Conservation (phyloP, 2,113 vertebrate genomes). For the Protobothrops flavoviridis region DNA sequence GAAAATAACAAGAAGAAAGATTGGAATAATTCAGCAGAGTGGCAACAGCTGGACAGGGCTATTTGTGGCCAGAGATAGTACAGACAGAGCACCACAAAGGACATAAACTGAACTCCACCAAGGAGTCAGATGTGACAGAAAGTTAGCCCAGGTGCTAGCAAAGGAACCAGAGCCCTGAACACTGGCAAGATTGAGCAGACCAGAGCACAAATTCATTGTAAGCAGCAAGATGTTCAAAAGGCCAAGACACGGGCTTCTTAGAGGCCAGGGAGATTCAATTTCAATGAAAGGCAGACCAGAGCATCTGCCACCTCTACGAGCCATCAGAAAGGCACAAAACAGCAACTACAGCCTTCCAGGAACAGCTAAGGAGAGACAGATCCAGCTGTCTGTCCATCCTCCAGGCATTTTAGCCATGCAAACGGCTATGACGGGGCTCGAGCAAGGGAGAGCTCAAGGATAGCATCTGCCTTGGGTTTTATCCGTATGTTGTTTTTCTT, state of each 20-base stretch:
- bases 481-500: neutral
- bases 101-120: neutral
- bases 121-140: neutral
- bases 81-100: neutral
- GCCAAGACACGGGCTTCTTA: neutral
- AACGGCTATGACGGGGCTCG: neutral
- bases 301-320: neutral
- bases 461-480: neutral
- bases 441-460: neutral
- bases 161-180: neutral
- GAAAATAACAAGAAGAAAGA: neutral
- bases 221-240: neutral
- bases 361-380: neutral
- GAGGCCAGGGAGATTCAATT: neutral
- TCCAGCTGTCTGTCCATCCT: neutral
- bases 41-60: neutral
- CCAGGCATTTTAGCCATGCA: neutral
- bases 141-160: neutral
- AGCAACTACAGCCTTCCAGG: neutral
- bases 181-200: neutral
- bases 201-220: neutral
- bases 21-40: neutral
- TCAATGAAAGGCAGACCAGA: neutral
- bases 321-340: neutral
- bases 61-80: neutral